Evolutionary conservation across 2,888 invertebrate genomes (phyloP).

Genomic region (Melanophora roralis): DNA sequence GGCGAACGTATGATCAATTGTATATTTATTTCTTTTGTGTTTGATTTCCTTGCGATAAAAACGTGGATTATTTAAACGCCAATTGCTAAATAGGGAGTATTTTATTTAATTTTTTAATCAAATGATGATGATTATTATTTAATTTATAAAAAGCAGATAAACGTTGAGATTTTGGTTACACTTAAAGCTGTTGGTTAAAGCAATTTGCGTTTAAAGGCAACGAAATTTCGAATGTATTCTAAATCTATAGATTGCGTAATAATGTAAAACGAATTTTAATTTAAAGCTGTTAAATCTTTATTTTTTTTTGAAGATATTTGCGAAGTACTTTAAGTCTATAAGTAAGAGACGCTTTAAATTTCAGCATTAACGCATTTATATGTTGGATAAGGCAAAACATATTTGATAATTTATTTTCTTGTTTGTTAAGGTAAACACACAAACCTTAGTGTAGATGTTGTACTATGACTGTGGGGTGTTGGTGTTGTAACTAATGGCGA

Average conservation of each 20-base stretch:
- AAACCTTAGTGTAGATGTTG: conserved; percentile 76
- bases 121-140: conserved; percentile 28
- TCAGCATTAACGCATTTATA: conserved; percentile 22
- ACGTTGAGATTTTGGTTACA: conserved; percentile 34
- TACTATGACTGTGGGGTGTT: conserved; percentile 70
- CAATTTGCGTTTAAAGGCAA: not conserved
- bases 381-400: conserved; percentile 4
- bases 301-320: not conserved
- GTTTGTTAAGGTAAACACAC: conserved; percentile 65
- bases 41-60: conserved; percentile 72
- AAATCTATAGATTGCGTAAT: not conserved
- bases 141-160: conserved; percentile 2
- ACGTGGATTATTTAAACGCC: conserved; percentile 75
- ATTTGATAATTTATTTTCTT: conserved; percentile 19
- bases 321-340: not conserved
- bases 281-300: not conserved
- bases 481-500: conserved; percentile 75
- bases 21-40: not conserved
- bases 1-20: conserved; percentile 13
- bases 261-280: not conserved
- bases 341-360: not conserved
- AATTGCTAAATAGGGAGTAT: conserved; percentile 71
- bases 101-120: conserved; percentile 5
- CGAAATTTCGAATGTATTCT: not conserved
- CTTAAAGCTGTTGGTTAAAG: conserved; percentile 17